These are phyloP conservation scores for human (Homo sapiens) DNA, from an alignment of 2,113 vertebrate genomes.

Conservation along the genomic window GRCh38 chrX:86928001-86928500, in stretches of 20 bases:
- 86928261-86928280: background rate
- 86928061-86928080: background rate
- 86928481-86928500: background rate
- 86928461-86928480: background rate
- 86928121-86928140: background rate
- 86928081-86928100: background rate
- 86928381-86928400: no score
- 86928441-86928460: background rate
- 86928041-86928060: background rate
- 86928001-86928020: background rate
- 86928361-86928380: no score
- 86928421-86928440: no score
- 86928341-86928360: background rate
- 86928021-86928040: background rate
- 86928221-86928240: conserved; percentile 6
- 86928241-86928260: background rate
- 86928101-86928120: background rate
- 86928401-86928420: no score
- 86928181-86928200: background rate
- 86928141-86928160: background rate
- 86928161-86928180: background rate
- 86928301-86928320: background rate
- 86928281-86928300: background rate
- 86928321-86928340: background rate
- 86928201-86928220: background rate